phyloP scores from a whole-genome alignment of 2,797 vertebrate species.

The Emydoidea blandingii region DNA sequence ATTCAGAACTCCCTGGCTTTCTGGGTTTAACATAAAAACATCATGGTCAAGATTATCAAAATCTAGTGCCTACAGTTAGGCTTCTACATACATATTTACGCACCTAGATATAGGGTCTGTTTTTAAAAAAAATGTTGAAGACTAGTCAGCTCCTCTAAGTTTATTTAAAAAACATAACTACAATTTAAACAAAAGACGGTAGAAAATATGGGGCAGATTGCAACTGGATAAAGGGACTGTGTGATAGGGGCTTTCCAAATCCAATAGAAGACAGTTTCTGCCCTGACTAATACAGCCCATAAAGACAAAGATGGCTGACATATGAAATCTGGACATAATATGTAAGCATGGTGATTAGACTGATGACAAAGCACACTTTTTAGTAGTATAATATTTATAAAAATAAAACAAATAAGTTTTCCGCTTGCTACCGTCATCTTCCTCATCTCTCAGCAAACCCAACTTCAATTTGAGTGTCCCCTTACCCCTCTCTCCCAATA shows the following conservation, averaged over 20 bases:
- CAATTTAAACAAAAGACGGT: background rate
- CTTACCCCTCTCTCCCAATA: background rate
- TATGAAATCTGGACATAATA: background rate
- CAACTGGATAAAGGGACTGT: background rate
- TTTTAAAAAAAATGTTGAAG: background rate
- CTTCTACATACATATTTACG: background rate
- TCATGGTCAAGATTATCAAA: constrained; percentile 10
- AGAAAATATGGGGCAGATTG: background rate
- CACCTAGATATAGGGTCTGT: background rate
- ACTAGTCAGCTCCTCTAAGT: constrained; percentile 26
- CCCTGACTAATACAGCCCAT: constrained; percentile 34
- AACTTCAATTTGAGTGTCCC: background rate
- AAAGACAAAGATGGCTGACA: background rate
- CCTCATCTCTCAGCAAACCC: background rate
- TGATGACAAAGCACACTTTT: background rate
- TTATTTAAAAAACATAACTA: constrained; percentile 35
- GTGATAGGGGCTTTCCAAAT: constrained; percentile 28
- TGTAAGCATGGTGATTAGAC: background rate
- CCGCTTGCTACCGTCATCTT: background rate
- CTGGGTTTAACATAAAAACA: constrained; percentile 28
- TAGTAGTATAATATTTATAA: background rate
- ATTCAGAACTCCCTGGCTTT: constrained; percentile 9
- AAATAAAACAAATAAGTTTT: background rate
- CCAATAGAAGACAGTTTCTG: constrained; percentile 1
- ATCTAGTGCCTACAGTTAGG: background rate